Evolutionary conservation across 2,888 invertebrate species (phyloP).

Genomic region (Pogonocherus hispidulus): DNA sequence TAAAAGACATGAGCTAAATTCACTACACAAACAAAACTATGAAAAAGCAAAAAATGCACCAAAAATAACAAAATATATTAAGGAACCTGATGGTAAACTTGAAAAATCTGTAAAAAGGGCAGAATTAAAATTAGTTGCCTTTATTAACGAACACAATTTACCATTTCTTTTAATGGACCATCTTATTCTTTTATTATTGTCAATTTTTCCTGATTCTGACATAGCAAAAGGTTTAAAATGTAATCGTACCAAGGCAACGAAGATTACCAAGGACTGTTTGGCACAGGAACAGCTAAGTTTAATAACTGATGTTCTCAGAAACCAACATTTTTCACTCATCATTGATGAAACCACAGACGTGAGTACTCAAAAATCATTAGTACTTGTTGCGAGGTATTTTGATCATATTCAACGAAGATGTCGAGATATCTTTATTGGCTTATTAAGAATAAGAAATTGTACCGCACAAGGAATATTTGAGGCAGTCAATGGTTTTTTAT

Average conservation of each 20-base stretch:
- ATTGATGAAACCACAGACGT: background rate
- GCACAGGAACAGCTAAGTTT: background rate
- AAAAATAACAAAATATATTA: background rate
- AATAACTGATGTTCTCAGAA: background rate
- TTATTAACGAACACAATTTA: background rate
- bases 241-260: background rate
- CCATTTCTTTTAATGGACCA: background rate
- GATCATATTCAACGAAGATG: background rate
- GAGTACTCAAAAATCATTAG: background rate
- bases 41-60: background rate
- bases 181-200: background rate
- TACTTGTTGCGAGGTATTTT: background rate
- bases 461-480: background rate
- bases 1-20: background rate
- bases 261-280: background rate
- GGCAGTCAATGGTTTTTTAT: background rate
- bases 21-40: background rate
- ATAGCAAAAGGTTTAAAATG: background rate
- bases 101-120: background rate
- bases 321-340: background rate
- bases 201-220: background rate
- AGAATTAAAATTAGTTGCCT: background rate
- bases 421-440: background rate
- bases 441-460: background rate
- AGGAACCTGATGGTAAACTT: background rate